Evolutionary conservation across 2,797 vertebrate genomes (phyloP).

Genomic region (Pipistrellus pygmaeus): DNA sequence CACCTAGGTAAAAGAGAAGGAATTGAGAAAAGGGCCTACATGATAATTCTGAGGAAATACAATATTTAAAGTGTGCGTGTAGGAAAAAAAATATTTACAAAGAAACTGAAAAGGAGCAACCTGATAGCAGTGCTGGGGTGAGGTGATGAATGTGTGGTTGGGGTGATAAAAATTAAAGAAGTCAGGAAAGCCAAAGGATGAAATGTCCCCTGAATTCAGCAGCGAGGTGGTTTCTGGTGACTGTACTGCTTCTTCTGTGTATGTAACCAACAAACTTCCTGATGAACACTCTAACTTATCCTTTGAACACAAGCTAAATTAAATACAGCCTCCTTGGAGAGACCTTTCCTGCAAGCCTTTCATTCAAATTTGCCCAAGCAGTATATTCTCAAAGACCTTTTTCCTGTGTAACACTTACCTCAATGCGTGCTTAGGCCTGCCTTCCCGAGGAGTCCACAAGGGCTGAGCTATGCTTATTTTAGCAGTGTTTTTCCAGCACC

Average conservation of each 20-base stretch:
- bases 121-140: neutral
- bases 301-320: neutral
- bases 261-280: neutral
- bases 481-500: neutral
- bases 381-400: neutral
- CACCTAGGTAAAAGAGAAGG: too few relatives aligned
- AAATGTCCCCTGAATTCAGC: neutral
- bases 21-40: neutral
- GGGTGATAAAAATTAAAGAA: neutral
- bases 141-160: neutral
- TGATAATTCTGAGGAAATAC: neutral
- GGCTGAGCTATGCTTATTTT: neutral
- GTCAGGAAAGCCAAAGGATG: neutral
- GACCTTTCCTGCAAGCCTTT: neutral
- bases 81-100: neutral
- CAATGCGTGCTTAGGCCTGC: neutral
- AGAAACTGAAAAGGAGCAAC: neutral
- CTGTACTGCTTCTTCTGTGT: neutral
- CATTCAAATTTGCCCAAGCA: neutral
- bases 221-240: neutral
- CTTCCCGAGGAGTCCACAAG: neutral
- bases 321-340: neutral
- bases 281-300: neutral
- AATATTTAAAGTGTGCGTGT: neutral
- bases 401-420: neutral